phyloP scores from a whole-genome alignment of 2,888 invertebrate species.

The Willowsia nigromaculata region DNA sequence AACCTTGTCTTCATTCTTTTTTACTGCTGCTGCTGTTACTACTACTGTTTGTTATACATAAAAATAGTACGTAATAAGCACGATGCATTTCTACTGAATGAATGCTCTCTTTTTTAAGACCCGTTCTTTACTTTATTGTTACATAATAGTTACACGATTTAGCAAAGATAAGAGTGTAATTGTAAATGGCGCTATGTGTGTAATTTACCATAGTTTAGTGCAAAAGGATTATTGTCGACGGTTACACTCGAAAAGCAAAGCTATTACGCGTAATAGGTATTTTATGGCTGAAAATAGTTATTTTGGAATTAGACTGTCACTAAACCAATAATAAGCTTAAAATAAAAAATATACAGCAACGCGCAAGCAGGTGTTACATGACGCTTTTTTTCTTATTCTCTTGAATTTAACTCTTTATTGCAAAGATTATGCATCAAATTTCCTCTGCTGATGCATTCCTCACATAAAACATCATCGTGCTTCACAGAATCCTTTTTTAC shows the following conservation, averaged over 20 bases:
- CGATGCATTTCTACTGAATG: neutral
- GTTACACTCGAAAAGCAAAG: neutral
- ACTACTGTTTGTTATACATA: neutral
- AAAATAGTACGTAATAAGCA: neutral
- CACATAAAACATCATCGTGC: slow-evolving; percentile 10
- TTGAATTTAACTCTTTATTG: neutral
- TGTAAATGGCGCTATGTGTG: neutral
- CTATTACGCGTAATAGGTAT: neutral
- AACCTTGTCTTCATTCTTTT: neutral
- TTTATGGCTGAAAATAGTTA: slow-evolving; percentile 3
- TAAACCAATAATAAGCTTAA: slow-evolving; percentile 23
- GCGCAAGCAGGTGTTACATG: slow-evolving; percentile 23
- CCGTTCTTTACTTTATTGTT: slow-evolving; percentile 10
- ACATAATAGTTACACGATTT: slow-evolving; percentile 35
- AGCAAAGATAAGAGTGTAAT: slow-evolving; percentile 6
- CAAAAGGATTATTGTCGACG: neutral
- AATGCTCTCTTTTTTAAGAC: slow-evolving; percentile 24
- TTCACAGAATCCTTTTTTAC: slow-evolving; percentile 7
- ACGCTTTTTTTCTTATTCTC: neutral
- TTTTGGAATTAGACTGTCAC: slow-evolving; percentile 36
- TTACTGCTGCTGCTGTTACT: neutral
- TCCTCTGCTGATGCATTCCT: slow-evolving; percentile 4
- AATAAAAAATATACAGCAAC: neutral
- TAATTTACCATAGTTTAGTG: neutral
- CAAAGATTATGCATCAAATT: slow-evolving; percentile 1